phyloP scores from a whole-genome alignment of 2,888 invertebrate species.

The Aspidiotus destructor region DNA sequence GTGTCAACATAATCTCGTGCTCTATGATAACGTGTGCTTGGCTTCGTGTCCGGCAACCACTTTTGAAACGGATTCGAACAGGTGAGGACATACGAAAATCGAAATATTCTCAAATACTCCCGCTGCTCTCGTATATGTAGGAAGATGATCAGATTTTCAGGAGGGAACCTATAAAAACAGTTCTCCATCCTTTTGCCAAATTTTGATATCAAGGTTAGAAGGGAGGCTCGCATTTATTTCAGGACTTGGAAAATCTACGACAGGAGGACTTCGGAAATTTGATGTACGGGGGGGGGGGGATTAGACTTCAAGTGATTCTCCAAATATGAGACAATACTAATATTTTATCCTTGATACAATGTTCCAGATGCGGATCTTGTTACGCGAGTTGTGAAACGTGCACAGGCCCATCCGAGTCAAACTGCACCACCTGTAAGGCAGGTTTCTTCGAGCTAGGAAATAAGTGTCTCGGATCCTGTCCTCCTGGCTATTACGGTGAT shows the following conservation, averaged over 20 bases:
- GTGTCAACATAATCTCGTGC: constrained; percentile 77
- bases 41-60: constrained; percentile 72
- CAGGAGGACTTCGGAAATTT: too few relatives aligned
- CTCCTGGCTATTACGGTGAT: constrained; percentile 63
- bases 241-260: too few relatives aligned
- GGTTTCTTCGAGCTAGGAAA: constrained; percentile 62
- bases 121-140: too few relatives aligned
- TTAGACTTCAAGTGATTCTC: too few relatives aligned
- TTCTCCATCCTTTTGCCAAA: too few relatives aligned
- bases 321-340: too few relatives aligned
- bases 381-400: constrained; percentile 72
- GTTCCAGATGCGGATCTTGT: constrained; percentile 60
- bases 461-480: constrained; percentile 59
- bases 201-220: too few relatives aligned
- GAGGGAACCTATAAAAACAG: too few relatives aligned
- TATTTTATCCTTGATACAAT: constrained; percentile 2
- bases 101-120: too few relatives aligned
- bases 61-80: constrained; percentile 78
- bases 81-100: constrained; percentile 41
- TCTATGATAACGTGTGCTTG: constrained; percentile 70
- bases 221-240: too few relatives aligned
- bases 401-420: constrained; percentile 62
- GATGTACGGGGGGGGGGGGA: too few relatives aligned
- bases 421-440: constrained; percentile 71
- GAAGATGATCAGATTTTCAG: too few relatives aligned